Evolutionary conservation across 37 sponge, comb jelly and placozoan species (phyloP).

Genomic region (Theonella swinhoei): DNA sequence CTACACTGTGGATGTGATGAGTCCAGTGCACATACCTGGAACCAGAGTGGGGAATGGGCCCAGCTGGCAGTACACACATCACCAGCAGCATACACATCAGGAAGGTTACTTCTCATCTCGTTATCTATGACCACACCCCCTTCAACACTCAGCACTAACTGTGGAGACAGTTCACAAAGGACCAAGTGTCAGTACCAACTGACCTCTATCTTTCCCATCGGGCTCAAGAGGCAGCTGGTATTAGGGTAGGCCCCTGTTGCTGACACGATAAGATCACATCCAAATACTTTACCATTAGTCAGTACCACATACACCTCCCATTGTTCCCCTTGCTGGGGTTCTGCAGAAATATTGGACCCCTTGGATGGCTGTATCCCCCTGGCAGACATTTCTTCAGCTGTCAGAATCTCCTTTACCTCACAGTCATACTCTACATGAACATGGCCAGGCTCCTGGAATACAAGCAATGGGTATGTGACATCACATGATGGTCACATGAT

Average conservation of each 20-base stretch:
- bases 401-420: constrained; percentile 65
- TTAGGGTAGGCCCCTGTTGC: constrained; percentile 95
- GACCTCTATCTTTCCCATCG: neutral
- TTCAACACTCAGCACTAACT: constrained; percentile 45
- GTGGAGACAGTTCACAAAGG: neutral
- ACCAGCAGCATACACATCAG: constrained; percentile 96
- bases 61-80: constrained; percentile 88
- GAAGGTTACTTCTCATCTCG: constrained; percentile 80
- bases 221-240: neutral
- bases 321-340: neutral
- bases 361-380: constrained; percentile 2
- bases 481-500: neutral
- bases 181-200: neutral
- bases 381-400: neutral
- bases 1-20: neutral
- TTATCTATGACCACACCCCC: constrained; percentile 88
- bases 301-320: constrained; percentile 89
- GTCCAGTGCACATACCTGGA: constrained; percentile 65
- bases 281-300: constrained; percentile 80
- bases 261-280: constrained; percentile 94
- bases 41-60: constrained; percentile 71
- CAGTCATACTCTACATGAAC: constrained; percentile 87
- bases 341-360: neutral
- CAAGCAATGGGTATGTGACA: neutral
- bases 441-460: constrained; percentile 29